phyloP scores from a whole-genome alignment of 1,140 invertebrate species.

The Steinernema khuongi region DNA sequence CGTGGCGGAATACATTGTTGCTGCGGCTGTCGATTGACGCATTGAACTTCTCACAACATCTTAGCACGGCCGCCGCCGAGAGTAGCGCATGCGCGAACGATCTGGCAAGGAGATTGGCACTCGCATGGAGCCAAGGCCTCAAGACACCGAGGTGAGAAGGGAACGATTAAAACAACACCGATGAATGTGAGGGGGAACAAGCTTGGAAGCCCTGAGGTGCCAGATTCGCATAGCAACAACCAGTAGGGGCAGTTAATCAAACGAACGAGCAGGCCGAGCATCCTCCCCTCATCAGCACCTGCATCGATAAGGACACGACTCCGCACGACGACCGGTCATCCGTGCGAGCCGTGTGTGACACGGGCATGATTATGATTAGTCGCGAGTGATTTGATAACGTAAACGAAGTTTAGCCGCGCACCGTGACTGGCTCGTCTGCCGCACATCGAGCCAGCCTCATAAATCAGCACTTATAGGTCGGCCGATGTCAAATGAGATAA shows the following conservation, averaged over 20 bases:
- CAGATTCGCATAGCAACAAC: constrained; percentile 3
- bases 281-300: background rate
- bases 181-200: background rate
- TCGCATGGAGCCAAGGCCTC: background rate
- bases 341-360: background rate
- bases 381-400: background rate
- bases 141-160: background rate
- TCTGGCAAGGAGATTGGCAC: background rate
- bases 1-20: background rate
- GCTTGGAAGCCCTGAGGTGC: background rate
- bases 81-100: background rate
- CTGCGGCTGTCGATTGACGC: background rate
- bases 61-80: background rate
- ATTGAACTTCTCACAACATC: background rate
- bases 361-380: constrained; percentile 2
- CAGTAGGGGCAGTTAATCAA: constrained; percentile 11
- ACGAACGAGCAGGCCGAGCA: constrained; percentile 11
- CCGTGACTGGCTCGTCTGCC: background rate
- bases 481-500: constrained; percentile 12
- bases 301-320: background rate
- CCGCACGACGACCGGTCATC: background rate
- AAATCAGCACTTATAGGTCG: constrained; percentile 16
- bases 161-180: background rate
- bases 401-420: constrained; percentile 12
- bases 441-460: constrained; percentile 8